Evolutionary conservation across 2,797 vertebrate genomes (phyloP), one percentile per base, ranked within the genome.

Genomic region (Basileuterus tristriatus): DNA sequence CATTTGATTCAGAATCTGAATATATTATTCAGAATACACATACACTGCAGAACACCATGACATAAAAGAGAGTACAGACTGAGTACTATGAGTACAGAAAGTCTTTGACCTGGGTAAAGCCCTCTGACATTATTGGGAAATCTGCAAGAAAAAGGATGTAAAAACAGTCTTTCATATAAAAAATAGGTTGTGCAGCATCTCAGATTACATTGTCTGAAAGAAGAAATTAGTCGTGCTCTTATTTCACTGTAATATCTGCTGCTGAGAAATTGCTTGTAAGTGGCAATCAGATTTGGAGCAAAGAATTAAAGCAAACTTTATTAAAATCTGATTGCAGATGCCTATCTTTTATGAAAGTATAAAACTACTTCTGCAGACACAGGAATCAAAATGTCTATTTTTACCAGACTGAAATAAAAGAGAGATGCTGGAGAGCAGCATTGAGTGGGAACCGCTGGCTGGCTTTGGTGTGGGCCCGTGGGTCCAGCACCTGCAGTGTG

Each of bases 191-290:
- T 21, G 44, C 46, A 16, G 2, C 30, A 68, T 60, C 49, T 74
- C 71, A 64, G 64, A 83, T 68, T 77, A 64, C 39, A 53, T 2
- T 79, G 21, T 32, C 30, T 49, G 13, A 70, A 90, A 79, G 46
- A 89, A 90, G 76, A 87, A 89, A 67, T 49, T 16, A 67, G 15
- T 36, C 70, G 34, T 17, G 6, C 46, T 83, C 30, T 67, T 85
- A 85, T 79, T 94, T 89, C 78, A 58, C 65, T 50, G 36, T 49
- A 92, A 41, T 74, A 85, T 83, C 83, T 91, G 50, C 78, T 94
- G 64, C 67, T 53, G 36, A 93, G 71, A 83, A 93, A 91, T 64
- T 70, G 43, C 36, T 74, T 11, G 3, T 62, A 80, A 87, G 68
- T 41, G 43, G 64, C 75, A 92, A 64, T 62, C 68, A 60, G 43